These are phyloP conservation scores for Trinectes maculatus DNA, from an alignment of 2,113 vertebrate species.

Conservation along the genomic window DNA sequence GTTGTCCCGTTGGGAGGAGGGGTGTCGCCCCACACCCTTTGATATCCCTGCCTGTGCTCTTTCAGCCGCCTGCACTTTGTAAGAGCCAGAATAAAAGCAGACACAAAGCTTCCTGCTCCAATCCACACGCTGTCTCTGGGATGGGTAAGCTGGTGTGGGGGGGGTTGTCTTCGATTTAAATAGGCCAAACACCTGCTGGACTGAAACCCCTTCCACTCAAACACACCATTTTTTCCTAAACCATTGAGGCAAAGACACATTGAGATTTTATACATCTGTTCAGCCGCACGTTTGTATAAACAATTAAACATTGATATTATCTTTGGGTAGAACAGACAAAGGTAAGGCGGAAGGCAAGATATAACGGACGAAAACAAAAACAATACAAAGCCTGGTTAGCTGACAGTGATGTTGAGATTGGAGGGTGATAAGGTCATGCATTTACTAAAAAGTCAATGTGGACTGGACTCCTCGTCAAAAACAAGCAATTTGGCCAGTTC, in stretches of 20 bases:
- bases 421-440: slow-evolving; percentile 7
- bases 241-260: slow-evolving; percentile 72
- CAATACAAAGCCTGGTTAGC: slow-evolving; percentile 16
- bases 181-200: slow-evolving; percentile 87
- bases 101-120: slow-evolving; percentile 88
- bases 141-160: slow-evolving; percentile 63
- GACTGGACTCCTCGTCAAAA: slow-evolving; percentile 27
- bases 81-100: slow-evolving; percentile 83
- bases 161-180: slow-evolving; percentile 79
- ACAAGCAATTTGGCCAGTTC: slow-evolving; percentile 47
- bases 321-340: slow-evolving; percentile 29
- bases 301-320: slow-evolving; percentile 56
- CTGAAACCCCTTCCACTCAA: slow-evolving; percentile 77
- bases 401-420: slow-evolving; percentile 1
- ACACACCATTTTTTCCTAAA: slow-evolving; percentile 72
- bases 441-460: slow-evolving; percentile 29
- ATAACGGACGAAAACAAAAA: slow-evolving; percentile 20
- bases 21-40: slow-evolving; percentile 80
- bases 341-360: slow-evolving; percentile 35
- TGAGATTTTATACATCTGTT: slow-evolving; percentile 77
- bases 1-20: slow-evolving; percentile 77
- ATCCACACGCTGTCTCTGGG: slow-evolving; percentile 83
- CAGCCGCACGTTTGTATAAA: slow-evolving; percentile 69
- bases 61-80: slow-evolving; percentile 82
- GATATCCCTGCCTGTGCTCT: slow-evolving; percentile 84